Conservation (phyloP, 35 echinoderm and acorn worm species). For the Chiridota heheva region DNA sequence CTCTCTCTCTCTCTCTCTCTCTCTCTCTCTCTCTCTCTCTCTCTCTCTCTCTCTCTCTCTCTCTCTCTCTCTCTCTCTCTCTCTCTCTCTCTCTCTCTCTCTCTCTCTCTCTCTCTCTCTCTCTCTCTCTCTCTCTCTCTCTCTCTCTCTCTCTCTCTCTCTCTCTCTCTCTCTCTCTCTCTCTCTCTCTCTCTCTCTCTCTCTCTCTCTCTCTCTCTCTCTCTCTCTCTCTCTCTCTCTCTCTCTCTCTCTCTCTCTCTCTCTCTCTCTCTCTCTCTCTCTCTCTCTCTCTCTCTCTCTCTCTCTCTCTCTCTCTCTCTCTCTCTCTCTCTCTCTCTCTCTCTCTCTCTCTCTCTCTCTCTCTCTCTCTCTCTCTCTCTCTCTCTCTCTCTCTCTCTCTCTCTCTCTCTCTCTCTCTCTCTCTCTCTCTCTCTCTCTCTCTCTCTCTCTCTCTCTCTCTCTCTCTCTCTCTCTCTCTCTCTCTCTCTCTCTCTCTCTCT, state of each 20-base stretch:
- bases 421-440: slow-evolving; percentile 4
- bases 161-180: slow-evolving; percentile 4
- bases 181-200: slow-evolving; percentile 4
- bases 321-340: slow-evolving; percentile 4
- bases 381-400: slow-evolving; percentile 4
- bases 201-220: slow-evolving; percentile 4
- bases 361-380: slow-evolving; percentile 4
- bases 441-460: slow-evolving; percentile 4
- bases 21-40: slow-evolving; percentile 4
- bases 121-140: slow-evolving; percentile 4
- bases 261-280: slow-evolving; percentile 4
- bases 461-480: slow-evolving; percentile 4
- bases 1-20: slow-evolving; percentile 4
- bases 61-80: slow-evolving; percentile 4
- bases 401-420: slow-evolving; percentile 4
- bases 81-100: slow-evolving; percentile 4
- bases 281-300: slow-evolving; percentile 4
- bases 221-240: slow-evolving; percentile 4
- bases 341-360: slow-evolving; percentile 4
- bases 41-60: slow-evolving; percentile 4
- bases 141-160: slow-evolving; percentile 4
- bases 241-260: slow-evolving; percentile 4
- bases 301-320: slow-evolving; percentile 4
- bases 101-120: slow-evolving; percentile 4
- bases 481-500: slow-evolving; percentile 4